Base-by-base conservation (phyloP, 2,888 invertebrate species). In the Ichneumoninae sp. region DNA sequence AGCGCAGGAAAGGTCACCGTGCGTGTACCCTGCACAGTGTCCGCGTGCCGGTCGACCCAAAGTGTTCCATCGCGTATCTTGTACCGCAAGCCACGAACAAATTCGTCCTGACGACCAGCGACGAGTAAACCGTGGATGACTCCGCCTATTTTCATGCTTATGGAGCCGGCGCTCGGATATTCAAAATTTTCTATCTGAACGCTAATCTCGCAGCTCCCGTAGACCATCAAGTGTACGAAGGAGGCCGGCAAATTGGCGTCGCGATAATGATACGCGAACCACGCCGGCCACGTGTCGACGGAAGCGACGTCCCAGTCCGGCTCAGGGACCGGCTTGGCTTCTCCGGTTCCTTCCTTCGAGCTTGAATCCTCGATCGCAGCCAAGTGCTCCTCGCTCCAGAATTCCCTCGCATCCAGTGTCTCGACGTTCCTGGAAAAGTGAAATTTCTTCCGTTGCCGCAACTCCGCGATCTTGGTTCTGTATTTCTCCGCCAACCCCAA, bases 171-270 rank as follows among this genome's bases (percentile, higher is more conserved):
- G 84, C 96, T 95, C 5, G 95, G 94, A 68, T 95, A 95, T 3
- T 93, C 92, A 89, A 95, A 95, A 92, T 97, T 96, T 92, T 98
- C 97, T 4, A 97, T 95, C 94, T 97, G 97, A 0, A 96, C 96
- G 71, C 95, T 95, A 87, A 96, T 95, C 94, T 83, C 95, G 95
- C 52, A 95, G 95, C 16, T 3, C 10, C 57, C 95, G 95, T 80
- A 16, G 3, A 1, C 5, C 50, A 96, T 93, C 19, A 97, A 94
- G 90, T 97, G 96, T 30, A 97, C 95, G 88, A 97, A 96, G 83
- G 95, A 95, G 7, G 96, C 94, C 0, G 97, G 96, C 86, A 91
- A 95, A 63, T 94, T 89, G 36, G 96, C 96, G 2, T 93, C 93
- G 63, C 95, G 94, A 81, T 96, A 96, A 83, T 95, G 95, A 50